Evolutionary conservation across 2,888 invertebrate genomes (phyloP).

Genomic region (Hypena proboscidalis): DNA sequence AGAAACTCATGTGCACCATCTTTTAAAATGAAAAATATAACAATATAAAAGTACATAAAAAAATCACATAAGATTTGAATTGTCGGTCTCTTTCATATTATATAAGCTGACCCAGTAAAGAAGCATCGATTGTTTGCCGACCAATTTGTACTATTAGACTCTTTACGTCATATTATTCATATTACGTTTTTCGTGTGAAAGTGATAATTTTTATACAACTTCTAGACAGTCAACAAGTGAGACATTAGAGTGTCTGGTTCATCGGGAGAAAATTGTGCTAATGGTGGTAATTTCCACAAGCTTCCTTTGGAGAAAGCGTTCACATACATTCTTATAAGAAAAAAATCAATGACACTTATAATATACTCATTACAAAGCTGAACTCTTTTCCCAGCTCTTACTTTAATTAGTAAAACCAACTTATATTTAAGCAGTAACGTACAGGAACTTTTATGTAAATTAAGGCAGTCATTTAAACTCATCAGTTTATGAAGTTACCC

Average conservation of each 20-base stretch:
- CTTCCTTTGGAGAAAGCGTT: constrained; percentile 7
- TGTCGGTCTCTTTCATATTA: constrained; percentile 16
- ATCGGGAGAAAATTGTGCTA: constrained; percentile 9
- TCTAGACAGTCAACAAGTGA: constrained; percentile 15
- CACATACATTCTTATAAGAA: too few species aligned
- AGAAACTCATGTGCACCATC: too few species aligned
- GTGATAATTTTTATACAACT: constrained; percentile 38
- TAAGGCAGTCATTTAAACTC: too few species aligned
- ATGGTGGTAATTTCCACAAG: constrained; percentile 6
- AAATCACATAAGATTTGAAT: too few species aligned
- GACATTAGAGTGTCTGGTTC: constrained; percentile 1
- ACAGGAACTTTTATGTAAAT: too few species aligned
- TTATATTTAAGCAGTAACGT: too few species aligned
- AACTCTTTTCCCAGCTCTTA: too few species aligned
- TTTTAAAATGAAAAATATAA: too few species aligned
- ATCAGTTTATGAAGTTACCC: too few species aligned
- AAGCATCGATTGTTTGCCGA: constrained; percentile 28
- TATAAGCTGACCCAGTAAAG: constrained; percentile 15
- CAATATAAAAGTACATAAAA: too few species aligned
- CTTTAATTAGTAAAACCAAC: too few species aligned
- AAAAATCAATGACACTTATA: background rate
- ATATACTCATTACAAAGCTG: background rate
- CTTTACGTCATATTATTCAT: constrained; percentile 20
- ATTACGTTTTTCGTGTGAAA: constrained; percentile 28
- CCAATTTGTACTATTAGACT: constrained; percentile 33